Evolutionary conservation across 2,888 invertebrate genomes (phyloP).

Genomic region (Nephrotoma guestfalica): DNA sequence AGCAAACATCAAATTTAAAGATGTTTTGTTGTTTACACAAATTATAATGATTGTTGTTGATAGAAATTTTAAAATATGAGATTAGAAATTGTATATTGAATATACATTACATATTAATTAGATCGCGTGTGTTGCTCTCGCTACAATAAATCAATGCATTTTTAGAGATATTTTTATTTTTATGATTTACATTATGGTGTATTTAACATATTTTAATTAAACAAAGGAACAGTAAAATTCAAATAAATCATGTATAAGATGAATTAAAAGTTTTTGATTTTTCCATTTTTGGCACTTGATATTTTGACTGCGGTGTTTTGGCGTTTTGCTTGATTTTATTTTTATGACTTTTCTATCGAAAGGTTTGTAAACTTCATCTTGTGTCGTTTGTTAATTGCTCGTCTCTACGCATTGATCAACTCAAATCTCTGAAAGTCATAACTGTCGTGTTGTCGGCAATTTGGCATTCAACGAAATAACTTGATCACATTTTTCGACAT

Average conservation of each 20-base stretch:
- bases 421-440: no score
- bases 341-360: no score
- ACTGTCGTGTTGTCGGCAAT: no score
- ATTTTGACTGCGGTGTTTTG: no score
- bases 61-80: neutral
- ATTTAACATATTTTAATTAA: neutral
- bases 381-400: no score
- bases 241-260: neutral
- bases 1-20: neutral
- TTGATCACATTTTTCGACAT: no score
- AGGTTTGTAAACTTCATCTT: no score
- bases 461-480: no score
- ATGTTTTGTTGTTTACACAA: neutral
- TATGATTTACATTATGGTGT: neutral
- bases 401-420: no score
- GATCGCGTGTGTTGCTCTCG: neutral
- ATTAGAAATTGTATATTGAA: neutral
- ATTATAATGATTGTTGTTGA: neutral
- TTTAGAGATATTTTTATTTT: neutral
- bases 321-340: no score
- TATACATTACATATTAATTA: neutral
- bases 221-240: neutral
- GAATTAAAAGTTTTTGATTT: neutral
- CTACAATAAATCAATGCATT: neutral
- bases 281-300: no score